These are phyloP conservation scores for Chaetops frenatus DNA, from an alignment of 2,113 vertebrate species.

Conservation along the genomic window DNA sequence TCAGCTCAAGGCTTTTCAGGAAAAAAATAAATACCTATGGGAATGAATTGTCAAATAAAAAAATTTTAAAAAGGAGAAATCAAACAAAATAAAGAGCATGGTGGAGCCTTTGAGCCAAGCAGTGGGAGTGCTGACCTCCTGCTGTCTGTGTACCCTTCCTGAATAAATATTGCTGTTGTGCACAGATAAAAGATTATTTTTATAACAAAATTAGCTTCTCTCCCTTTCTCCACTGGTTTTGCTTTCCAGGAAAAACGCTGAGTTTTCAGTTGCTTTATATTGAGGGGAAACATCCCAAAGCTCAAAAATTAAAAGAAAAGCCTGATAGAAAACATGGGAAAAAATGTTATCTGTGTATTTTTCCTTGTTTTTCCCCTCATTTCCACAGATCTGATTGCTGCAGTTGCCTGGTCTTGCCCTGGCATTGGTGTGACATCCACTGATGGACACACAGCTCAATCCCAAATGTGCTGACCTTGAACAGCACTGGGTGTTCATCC, in stretches of 20 bases:
- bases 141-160: not conserved
- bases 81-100: not conserved
- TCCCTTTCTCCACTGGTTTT: not conserved
- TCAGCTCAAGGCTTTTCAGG: not conserved
- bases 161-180: slow-evolving; percentile 14
- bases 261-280: not conserved
- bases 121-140: not conserved
- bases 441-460: rapidly evolving
- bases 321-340: not conserved
- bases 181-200: slow-evolving; percentile 36
- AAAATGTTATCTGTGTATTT: not conserved
- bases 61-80: not conserved
- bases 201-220: not conserved
- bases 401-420: not conserved
- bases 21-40: not conserved
- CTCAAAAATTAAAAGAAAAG: not conserved
- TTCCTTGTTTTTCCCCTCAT: not conserved
- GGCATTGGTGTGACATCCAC: not conserved
- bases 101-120: slow-evolving; percentile 6
- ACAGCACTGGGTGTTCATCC: rapidly evolving
- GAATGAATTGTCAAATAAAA: not conserved
- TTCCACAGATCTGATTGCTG: not conserved
- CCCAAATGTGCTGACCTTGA: not conserved
- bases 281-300: rapidly evolving
- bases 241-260: not conserved